Evolutionary conservation across 1,140 invertebrate genomes (phyloP).

Genomic region (Drosophila grimshawi): DNA sequence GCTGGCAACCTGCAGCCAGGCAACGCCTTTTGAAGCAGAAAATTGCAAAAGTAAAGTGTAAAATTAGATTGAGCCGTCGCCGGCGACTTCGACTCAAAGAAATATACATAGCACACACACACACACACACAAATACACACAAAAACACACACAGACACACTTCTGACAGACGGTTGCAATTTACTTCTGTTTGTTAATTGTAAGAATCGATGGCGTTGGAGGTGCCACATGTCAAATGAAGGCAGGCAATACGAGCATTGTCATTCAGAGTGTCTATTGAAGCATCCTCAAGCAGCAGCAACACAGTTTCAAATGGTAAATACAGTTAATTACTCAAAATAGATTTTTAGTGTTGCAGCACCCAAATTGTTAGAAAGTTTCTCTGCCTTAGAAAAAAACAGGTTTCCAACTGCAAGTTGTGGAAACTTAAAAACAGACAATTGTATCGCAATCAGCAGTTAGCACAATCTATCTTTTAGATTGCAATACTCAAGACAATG

Average conservation of each 20-base stretch:
- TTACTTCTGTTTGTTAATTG: slow-evolving; percentile 63
- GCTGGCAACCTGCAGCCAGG: slow-evolving; percentile 35
- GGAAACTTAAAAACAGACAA: too few relatives aligned
- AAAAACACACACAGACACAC: neutral
- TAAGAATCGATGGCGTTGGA: neutral
- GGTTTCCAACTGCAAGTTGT: too few relatives aligned
- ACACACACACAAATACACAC: slow-evolving; percentile 6
- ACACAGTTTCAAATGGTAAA: neutral
- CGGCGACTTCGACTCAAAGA: slow-evolving; percentile 46
- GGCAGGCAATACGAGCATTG: neutral
- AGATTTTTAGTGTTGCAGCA: neutral
- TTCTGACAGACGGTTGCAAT: slow-evolving; percentile 44
- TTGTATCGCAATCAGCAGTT: too few relatives aligned
- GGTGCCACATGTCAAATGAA: neutral
- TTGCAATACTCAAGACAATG: too few relatives aligned
- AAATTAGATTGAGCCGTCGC: slow-evolving; percentile 50
- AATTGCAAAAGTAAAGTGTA: slow-evolving; percentile 66
- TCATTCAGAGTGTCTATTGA: slow-evolving; percentile 11
- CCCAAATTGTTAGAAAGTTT: neutral
- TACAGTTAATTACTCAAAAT: slow-evolving; percentile 4
- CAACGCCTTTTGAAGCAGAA: slow-evolving; percentile 50
- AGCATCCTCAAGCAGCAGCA: slow-evolving; percentile 5
- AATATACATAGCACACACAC: slow-evolving; percentile 34
- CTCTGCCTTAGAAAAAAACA: neutral
- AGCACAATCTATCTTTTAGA: too few relatives aligned